Evolutionary conservation across 2,113 vertebrate genomes (phyloP).

Genomic region (Trichechus manatus): DNA sequence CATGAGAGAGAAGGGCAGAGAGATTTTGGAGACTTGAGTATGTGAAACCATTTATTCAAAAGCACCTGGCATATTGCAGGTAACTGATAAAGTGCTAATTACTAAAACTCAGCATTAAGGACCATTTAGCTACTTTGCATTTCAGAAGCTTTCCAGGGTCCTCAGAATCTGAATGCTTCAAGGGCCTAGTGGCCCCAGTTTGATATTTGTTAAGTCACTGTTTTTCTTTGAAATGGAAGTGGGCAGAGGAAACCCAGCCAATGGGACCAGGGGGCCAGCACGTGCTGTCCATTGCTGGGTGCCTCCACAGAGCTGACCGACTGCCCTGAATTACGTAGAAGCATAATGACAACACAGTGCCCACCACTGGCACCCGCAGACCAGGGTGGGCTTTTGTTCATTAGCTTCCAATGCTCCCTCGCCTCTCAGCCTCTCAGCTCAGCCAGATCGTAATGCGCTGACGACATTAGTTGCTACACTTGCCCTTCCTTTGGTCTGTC

Average conservation of each 20-base stretch:
- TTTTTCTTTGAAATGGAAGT: not conserved
- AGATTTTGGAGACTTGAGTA: not conserved
- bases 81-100: not conserved
- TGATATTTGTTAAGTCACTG: not conserved
- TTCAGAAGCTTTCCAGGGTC: not conserved
- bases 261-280: not conserved
- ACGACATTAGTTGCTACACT: accelerated
- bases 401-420: not conserved
- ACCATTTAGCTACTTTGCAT: not conserved
- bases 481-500: not conserved
- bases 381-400: accelerated
- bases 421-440: not conserved
- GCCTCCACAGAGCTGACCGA: not conserved
- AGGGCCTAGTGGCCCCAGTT: not conserved
- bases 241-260: not conserved
- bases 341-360: not conserved
- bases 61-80: not conserved
- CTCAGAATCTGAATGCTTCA: not conserved
- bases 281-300: not conserved
- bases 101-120: not conserved
- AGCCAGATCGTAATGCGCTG: not conserved
- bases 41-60: not conserved
- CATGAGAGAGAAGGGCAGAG: not conserved
- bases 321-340: not conserved
- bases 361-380: accelerated